Evolutionary conservation across 2,888 invertebrate genomes (phyloP).

Genomic region (Heliconius hortense): DNA sequence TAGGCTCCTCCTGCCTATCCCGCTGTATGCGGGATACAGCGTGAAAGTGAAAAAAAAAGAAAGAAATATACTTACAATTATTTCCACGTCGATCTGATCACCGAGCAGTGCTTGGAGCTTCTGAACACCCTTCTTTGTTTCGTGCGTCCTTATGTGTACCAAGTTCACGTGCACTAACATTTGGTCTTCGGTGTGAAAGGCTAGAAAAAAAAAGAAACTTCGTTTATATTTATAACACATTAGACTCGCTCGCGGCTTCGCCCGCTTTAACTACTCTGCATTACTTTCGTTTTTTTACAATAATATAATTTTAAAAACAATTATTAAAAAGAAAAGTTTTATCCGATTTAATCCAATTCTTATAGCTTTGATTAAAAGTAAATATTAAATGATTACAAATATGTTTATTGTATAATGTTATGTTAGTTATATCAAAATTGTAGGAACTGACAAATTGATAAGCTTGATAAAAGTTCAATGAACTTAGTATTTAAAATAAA

Average conservation of each 20-base stretch:
- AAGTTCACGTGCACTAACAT: conserved; percentile 60
- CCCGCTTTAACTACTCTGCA: too few species aligned
- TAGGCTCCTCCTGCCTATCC: too few species aligned
- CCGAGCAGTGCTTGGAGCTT: conserved; percentile 49
- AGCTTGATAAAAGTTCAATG: conserved; percentile 4
- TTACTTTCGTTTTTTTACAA: too few species aligned
- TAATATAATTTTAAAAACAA: too few species aligned
- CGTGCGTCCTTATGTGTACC: conserved; percentile 54
- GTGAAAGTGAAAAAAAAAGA: too few species aligned
- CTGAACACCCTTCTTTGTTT: conserved; percentile 44
- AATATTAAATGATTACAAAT: too few species aligned
- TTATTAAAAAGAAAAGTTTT: too few species aligned
- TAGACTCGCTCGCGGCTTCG: too few species aligned
- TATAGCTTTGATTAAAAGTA: too few species aligned
- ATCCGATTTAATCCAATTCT: too few species aligned
- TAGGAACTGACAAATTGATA: conserved; percentile 6
- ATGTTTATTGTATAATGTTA: not conserved
- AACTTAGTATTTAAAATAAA: not conserved
- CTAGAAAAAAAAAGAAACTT: conserved; percentile 48
- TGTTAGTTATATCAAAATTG: not conserved
- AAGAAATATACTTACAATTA: conserved; percentile 47
- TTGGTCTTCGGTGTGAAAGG: conserved; percentile 61
- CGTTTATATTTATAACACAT: not conserved
- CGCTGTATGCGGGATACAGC: too few species aligned
- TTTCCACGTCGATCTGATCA: conserved; percentile 47